Conservation (phyloP, 2,888 invertebrate species). For the Folsomia candida region DNA sequence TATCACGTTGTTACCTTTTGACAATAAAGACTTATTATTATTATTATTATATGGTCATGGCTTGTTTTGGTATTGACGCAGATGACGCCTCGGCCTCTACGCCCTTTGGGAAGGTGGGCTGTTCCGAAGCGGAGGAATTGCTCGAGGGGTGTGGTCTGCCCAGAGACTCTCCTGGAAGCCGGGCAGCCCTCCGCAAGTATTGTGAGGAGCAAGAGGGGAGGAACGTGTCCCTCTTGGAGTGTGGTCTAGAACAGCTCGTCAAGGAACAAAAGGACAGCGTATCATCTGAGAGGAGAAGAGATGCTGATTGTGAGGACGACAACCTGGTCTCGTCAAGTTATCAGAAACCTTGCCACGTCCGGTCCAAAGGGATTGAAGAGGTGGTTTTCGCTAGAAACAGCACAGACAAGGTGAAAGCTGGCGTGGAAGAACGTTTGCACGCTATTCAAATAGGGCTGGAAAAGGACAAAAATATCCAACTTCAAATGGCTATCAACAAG, state of each 20-base stretch:
- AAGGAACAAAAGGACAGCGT: no score
- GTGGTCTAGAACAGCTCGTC: constrained; percentile 31
- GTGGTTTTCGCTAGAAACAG: neutral
- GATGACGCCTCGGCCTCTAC: no score
- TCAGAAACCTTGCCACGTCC: neutral
- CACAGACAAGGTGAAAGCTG: neutral
- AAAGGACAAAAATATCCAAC: constrained; percentile 21
- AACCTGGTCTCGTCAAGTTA: neutral
- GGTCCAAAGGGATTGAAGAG: neutral
- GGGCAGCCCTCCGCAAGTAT: constrained; percentile 40
- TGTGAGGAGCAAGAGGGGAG: constrained; percentile 34
- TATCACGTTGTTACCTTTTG: no score
- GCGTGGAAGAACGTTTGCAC: constrained; percentile 18
- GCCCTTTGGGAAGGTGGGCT: constrained; percentile 34
- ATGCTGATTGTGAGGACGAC: neutral
- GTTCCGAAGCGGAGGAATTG: constrained; percentile 39
- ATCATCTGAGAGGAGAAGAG: neutral
- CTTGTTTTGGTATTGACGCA: no score
- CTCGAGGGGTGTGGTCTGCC: constrained; percentile 37
- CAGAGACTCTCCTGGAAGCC: constrained; percentile 18
- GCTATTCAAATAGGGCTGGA: constrained; percentile 24
- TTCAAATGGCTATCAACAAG: constrained; percentile 27
- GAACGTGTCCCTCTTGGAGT: constrained; percentile 44
- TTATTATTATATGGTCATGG: no score
- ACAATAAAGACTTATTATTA: no score